A percentile compares a stretch with the other conserved stretches of the same genome.
phyloP scores from a whole-genome alignment of 2,113 vertebrate genomes.

The Xenopus laevis region DNA sequence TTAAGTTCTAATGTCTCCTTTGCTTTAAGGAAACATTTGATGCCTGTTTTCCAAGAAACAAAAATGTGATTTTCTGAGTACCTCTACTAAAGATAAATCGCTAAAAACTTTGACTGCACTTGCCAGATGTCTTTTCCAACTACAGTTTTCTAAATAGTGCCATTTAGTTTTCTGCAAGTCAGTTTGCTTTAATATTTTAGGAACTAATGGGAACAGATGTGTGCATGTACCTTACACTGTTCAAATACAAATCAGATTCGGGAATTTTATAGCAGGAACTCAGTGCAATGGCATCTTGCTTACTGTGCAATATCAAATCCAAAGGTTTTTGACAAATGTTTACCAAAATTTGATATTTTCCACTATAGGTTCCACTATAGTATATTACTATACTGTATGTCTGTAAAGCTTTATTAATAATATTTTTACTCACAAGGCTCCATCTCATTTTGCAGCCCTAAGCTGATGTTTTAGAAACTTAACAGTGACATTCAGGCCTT shows the following conservation, averaged over 20 bases:
- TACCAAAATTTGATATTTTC: no score
- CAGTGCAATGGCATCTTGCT: no score
- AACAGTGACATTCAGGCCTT: no score
- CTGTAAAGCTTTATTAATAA: no score
- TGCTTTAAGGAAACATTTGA: conserved; percentile 10
- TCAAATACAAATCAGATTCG: conserved; percentile 25
- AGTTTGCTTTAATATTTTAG: conserved; percentile 39
- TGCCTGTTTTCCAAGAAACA: conserved; percentile 11
- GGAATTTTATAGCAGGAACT: neutral
- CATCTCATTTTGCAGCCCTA: no score
- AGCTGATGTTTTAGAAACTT: no score
- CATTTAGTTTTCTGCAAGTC: conserved; percentile 27
- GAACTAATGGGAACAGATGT: conserved; percentile 39
- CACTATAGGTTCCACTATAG: no score
- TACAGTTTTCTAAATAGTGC: conserved; percentile 34
- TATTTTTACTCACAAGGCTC: no score
- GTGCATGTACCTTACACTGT: conserved; percentile 20
- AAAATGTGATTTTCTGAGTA: neutral
- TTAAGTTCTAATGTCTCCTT: conserved; percentile 14
- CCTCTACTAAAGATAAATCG: conserved; percentile 10
- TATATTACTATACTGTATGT: no score
- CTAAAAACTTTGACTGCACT: conserved; percentile 20
- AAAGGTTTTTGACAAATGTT: no score
- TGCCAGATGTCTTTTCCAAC: conserved; percentile 37
- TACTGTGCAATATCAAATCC: no score